These are phyloP conservation scores for Ormyrus pomaceus DNA, from an alignment of 2,888 invertebrate species.

Conservation along the genomic window DNA sequence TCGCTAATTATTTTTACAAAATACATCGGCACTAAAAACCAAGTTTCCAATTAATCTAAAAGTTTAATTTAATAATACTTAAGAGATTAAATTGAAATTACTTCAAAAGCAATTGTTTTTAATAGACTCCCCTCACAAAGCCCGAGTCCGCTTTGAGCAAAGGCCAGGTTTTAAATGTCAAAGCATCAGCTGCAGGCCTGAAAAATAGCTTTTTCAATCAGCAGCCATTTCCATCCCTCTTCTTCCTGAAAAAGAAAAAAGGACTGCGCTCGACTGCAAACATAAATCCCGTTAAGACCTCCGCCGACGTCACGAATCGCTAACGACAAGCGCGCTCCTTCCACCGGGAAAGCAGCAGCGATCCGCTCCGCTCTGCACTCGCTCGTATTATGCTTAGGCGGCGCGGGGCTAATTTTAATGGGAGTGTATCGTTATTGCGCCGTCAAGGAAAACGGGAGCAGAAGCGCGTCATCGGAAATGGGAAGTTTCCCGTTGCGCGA, in stretches of 20 bases:
- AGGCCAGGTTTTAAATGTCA: not conserved
- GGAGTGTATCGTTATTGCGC: not conserved
- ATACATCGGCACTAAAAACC: no score
- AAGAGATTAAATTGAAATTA: no score
- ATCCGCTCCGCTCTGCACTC: not conserved
- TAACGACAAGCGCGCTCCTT: not conserved
- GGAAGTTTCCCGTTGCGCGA: conserved; percentile 39
- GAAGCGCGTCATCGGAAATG: conserved; percentile 46
- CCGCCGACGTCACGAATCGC: conserved; percentile 14
- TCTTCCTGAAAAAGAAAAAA: not conserved
- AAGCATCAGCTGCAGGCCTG: not conserved
- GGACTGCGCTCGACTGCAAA: conserved; percentile 5
- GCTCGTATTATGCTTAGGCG: not conserved
- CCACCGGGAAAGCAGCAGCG: not conserved
- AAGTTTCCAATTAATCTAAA: no score
- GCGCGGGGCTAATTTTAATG: conserved; percentile 17
- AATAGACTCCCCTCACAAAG: not conserved
- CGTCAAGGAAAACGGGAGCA: conserved; percentile 33
- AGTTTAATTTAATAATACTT: no score
- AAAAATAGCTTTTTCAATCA: not conserved
- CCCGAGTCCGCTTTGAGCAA: not conserved
- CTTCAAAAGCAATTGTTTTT: no score
- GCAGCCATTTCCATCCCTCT: not conserved
- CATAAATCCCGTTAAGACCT: conserved; percentile 21
- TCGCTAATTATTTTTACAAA: no score